Evolutionary conservation across 1,140 invertebrate genomes (phyloP).

Genomic region (Sycophaga agraensis): DNA sequence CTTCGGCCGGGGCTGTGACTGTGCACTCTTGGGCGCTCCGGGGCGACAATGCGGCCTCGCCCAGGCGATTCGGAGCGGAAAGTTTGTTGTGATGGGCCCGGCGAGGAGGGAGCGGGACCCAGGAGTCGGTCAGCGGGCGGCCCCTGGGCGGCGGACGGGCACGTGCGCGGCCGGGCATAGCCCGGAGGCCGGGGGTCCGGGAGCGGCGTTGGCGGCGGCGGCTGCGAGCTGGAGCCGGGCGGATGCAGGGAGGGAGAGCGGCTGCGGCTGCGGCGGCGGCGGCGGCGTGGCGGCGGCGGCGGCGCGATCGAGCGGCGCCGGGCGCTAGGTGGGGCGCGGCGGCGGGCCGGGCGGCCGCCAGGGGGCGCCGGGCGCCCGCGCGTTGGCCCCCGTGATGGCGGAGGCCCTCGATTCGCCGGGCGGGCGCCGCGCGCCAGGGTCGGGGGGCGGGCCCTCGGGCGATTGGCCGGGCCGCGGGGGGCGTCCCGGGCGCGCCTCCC

Average conservation of each 20-base stretch:
- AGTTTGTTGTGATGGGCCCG: too few relatives aligned
- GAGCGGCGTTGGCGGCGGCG: too few relatives aligned
- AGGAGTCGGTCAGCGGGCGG: conserved; percentile 28
- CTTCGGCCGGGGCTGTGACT: too few relatives aligned
- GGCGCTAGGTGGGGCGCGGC: background rate
- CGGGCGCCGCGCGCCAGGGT: conserved; percentile 37
- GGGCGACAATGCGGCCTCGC: background rate
- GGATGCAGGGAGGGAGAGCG: too few relatives aligned
- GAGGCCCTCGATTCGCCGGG: conserved; percentile 35
- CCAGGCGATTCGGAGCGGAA: conserved; percentile 20
- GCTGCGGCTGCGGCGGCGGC: too few relatives aligned
- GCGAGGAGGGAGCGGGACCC: background rate
- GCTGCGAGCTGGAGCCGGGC: background rate
- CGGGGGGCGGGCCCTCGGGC: conserved; percentile 35
- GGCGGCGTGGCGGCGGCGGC: too few relatives aligned
- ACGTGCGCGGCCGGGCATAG: background rate
- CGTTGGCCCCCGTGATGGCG: conserved; percentile 43
- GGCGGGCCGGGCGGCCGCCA: conserved; percentile 14
- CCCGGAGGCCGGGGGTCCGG: too few relatives aligned
- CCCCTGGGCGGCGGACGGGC: conserved; percentile 9
- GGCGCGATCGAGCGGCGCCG: background rate
- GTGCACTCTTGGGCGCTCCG: too few relatives aligned
- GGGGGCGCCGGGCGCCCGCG: background rate
- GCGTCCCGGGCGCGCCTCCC: conserved; percentile 49
- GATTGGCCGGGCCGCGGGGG: conserved; percentile 45